Evolutionary conservation across 2,888 invertebrate species (phyloP).

Genomic region (Cheilosia variabilis): DNA sequence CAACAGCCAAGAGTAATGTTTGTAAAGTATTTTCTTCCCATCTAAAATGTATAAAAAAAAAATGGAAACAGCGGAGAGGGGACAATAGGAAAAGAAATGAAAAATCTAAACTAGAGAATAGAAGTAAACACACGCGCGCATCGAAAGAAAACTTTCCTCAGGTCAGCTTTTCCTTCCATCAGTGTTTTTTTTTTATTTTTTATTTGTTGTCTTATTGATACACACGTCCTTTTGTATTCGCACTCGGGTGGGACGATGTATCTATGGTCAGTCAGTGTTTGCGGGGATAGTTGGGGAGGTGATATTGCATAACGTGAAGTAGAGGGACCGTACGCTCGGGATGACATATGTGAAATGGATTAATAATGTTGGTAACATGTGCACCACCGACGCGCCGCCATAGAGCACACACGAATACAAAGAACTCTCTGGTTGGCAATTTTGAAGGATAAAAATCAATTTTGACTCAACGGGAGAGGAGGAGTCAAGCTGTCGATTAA

Average conservation of each 20-base stretch:
- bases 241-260: conserved; percentile 43
- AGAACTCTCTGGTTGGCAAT: conserved; percentile 48
- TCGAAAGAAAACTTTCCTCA: conserved; percentile 59
- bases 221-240: conserved; percentile 54
- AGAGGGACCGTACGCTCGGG: conserved; percentile 18
- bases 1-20: conserved; percentile 51
- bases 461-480: conserved; percentile 13
- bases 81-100: conserved; percentile 34
- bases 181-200: conserved; percentile 11
- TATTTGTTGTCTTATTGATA: conserved; percentile 35
- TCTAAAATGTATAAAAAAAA: conserved; percentile 7
- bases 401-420: conserved; percentile 21
- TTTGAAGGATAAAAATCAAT: conserved; percentile 59
- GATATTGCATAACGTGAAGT: conserved; percentile 15
- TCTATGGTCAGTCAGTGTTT: conserved; percentile 50
- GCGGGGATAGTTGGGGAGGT: background rate
- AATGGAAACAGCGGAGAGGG: conserved; percentile 13
- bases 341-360: conserved; percentile 69
- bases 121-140: conserved; percentile 67
- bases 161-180: conserved; percentile 52
- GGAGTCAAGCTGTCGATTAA: conserved; percentile 61
- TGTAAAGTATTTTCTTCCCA: conserved; percentile 57
- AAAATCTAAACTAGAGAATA: conserved; percentile 64
- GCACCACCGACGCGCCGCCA: conserved; percentile 10
- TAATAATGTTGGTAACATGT: conserved; percentile 70